Evolutionary conservation across 2,113 vertebrate genomes (phyloP).

Genomic region (Anthoscopus minutus): DNA sequence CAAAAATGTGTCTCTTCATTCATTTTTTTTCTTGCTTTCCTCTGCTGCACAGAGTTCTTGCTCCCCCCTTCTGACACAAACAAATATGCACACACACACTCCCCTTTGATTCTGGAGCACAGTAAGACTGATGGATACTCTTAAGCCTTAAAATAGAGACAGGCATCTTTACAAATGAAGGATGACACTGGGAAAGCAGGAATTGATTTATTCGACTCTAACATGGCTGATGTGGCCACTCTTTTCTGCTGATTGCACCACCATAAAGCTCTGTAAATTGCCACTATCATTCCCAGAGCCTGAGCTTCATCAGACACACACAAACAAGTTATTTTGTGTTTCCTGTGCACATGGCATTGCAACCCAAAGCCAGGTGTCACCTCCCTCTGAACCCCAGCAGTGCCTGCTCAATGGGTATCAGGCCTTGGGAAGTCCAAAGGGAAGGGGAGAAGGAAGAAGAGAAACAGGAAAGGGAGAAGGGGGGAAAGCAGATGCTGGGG

Average conservation of each 20-base stretch:
- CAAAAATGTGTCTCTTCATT: not conserved
- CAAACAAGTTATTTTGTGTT: not conserved
- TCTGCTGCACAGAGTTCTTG: not conserved
- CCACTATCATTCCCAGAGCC: not conserved
- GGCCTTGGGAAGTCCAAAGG: not conserved
- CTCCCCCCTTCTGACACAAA: not conserved
- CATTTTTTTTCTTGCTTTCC: not conserved
- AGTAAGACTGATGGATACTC: not conserved
- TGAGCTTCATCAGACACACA: not conserved
- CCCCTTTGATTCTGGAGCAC: not conserved
- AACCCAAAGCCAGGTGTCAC: not conserved
- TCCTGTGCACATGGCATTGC: not conserved
- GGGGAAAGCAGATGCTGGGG: not conserved
- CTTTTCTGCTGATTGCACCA: not conserved
- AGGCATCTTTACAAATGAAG: not conserved
- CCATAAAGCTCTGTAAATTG: not conserved
- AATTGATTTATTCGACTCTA: not conserved
- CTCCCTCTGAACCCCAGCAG: not conserved
- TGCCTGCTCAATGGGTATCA: rapidly evolving
- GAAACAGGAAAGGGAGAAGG: not conserved
- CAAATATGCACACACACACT: not conserved
- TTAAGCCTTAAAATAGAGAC: not conserved
- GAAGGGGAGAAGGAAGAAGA: not conserved
- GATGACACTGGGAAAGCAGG: not conserved
- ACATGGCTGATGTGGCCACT: not conserved